Conservation (phyloP, 1,140 invertebrate species). For the Plectrocnemia conspersa region DNA sequence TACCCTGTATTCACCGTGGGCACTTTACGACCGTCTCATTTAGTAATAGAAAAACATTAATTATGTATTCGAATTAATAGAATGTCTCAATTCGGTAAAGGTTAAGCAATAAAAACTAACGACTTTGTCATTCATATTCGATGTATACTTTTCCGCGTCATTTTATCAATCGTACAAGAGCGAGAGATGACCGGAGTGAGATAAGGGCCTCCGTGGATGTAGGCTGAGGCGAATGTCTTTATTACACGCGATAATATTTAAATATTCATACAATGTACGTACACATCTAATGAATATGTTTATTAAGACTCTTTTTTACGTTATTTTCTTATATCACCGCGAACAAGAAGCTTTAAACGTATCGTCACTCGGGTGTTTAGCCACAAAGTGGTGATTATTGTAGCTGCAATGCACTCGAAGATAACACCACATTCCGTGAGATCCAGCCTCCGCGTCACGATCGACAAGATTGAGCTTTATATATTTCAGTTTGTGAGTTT, state of each 20-base stretch:
- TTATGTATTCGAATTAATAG: too few relatives aligned
- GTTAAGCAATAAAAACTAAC: slow-evolving; percentile 20
- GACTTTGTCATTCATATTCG: slow-evolving; percentile 11
- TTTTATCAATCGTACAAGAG: not conserved
- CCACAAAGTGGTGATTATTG: slow-evolving; percentile 30
- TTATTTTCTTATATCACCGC: too few relatives aligned
- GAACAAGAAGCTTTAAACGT: too few relatives aligned
- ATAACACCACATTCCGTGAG: slow-evolving; percentile 27
- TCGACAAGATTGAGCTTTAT: slow-evolving; percentile 3
- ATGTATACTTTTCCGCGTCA: slow-evolving; percentile 4
- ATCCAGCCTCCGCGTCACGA: not conserved
- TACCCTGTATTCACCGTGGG: too few relatives aligned
- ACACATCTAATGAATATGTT: too few relatives aligned
- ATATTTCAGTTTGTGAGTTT: not conserved
- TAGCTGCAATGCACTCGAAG: slow-evolving; percentile 26
- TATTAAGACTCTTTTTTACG: too few relatives aligned
- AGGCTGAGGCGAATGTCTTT: not conserved
- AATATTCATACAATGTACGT: too few relatives aligned
- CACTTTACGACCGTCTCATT: too few relatives aligned
- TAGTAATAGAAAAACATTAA: too few relatives aligned
- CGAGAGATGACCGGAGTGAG: slow-evolving; percentile 3
- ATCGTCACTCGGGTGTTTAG: slow-evolving; percentile 12
- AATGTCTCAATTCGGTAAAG: slow-evolving; percentile 24
- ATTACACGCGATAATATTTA: too few relatives aligned
- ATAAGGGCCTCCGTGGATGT: not conserved